A percentile compares a stretch with the other conserved stretches of the same genome.
Evolutionary conservation across 1,140 invertebrate species (phyloP).

Genomic region (Anastrepha ludens): DNA sequence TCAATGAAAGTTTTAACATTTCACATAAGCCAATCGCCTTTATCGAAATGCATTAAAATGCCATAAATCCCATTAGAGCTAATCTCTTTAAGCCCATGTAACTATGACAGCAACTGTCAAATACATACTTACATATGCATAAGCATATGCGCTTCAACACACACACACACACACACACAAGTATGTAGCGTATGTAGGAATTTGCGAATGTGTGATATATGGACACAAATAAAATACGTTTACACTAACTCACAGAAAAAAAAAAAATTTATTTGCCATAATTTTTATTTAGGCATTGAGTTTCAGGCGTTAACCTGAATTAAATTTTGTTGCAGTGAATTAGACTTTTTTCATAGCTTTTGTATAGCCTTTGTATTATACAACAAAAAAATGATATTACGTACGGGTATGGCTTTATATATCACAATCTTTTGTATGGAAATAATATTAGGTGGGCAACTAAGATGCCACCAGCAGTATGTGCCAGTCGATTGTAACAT

Average conservation of each 20-base stretch:
- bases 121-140: background rate
- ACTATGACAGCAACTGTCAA: background rate
- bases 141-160: background rate
- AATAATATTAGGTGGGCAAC: no score
- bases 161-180: background rate
- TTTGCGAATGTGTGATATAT: background rate
- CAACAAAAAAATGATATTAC: no score
- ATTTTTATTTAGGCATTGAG: no score
- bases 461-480: no score
- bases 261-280: no score
- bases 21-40: slow-evolving; percentile 6
- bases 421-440: no score
- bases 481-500: no score
- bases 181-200: background rate
- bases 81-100: slow-evolving; percentile 7
- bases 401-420: no score
- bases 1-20: background rate
- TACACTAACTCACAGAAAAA: background rate
- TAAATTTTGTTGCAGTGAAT: no score
- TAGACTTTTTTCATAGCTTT: no score
- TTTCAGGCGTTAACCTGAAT: no score
- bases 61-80: slow-evolving; percentile 10
- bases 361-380: no score
- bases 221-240: background rate
- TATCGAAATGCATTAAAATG: background rate